phyloP scores from a whole-genome alignment of 2,797 vertebrate genomes.

The Lagorchestes hirsutus region DNA sequence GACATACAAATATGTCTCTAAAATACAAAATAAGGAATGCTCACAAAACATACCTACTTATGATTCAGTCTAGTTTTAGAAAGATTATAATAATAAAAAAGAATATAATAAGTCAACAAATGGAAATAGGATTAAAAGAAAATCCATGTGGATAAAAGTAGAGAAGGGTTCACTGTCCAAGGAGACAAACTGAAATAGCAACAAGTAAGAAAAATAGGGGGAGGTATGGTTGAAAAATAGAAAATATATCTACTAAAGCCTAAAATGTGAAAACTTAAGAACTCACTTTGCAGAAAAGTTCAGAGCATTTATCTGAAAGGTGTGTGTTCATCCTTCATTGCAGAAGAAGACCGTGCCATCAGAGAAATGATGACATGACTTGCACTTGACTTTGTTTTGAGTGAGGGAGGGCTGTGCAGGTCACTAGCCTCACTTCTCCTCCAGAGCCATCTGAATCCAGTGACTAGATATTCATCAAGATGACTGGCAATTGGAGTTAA shows the following conservation, averaged over 20 bases:
- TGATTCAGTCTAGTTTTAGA: conserved; percentile 47
- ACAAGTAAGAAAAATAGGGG: neutral
- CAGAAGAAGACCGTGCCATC: no score
- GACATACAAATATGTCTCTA: neutral
- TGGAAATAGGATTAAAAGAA: conserved; percentile 33
- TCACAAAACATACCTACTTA: conserved; percentile 29
- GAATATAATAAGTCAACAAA: conserved; percentile 29
- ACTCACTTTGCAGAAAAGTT: neutral
- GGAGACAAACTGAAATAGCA: conserved; percentile 23
- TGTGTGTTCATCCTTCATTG: no score
- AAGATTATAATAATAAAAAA: conserved; percentile 44
- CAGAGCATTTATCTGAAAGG: neutral
- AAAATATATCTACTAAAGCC: neutral
- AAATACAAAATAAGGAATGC: conserved; percentile 55
- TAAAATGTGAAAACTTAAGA: neutral
- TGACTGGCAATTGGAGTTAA: no score
- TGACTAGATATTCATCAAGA: no score
- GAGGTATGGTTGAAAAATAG: neutral
- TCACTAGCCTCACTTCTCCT: no score
- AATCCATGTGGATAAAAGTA: neutral
- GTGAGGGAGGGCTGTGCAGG: no score
- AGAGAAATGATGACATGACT: no score
- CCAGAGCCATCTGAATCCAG: no score
- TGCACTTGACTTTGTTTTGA: no score
- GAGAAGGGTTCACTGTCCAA: neutral